Evolutionary conservation across 2,113 vertebrate species (phyloP).

Genomic region (Mormyrus iriodes): DNA sequence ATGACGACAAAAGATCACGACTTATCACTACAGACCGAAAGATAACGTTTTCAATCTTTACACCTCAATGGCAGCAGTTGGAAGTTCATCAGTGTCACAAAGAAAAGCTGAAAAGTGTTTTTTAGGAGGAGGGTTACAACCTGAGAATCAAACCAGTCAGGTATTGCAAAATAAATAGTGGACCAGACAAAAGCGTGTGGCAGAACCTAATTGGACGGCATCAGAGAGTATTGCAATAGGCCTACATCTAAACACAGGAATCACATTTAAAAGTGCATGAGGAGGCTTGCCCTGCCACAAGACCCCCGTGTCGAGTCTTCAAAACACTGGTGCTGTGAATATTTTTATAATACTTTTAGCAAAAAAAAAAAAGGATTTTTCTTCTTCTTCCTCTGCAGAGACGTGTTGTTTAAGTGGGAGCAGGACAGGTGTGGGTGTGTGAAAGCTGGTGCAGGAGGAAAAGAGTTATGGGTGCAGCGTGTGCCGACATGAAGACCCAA

Average conservation of each 20-base stretch:
- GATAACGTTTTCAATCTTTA: not conserved
- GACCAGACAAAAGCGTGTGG: not conserved
- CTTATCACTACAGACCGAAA: not conserved
- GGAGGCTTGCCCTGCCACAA: not conserved
- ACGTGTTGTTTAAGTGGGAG: not conserved
- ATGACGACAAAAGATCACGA: not conserved
- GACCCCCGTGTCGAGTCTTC: not conserved
- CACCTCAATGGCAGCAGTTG: not conserved
- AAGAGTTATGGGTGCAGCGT: slow-evolving; percentile 29
- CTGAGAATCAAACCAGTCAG: not conserved
- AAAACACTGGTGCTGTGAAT: not conserved
- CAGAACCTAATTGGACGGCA: not conserved
- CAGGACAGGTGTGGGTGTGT: slow-evolving; percentile 1
- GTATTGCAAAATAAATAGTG: not conserved
- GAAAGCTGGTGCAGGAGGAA: not conserved
- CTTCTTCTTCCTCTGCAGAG: not conserved
- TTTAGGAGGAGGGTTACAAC: not conserved
- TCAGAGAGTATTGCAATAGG: not conserved
- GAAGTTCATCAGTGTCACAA: not conserved
- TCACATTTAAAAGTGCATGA: not conserved
- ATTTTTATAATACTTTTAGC: slow-evolving; percentile 7
- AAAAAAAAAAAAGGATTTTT: not conserved
- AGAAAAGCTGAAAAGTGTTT: not conserved
- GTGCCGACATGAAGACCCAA: slow-evolving; percentile 50
- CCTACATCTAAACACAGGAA: not conserved